phyloP scores from a whole-genome alignment of 1,140 invertebrate genomes.

The Brachionus plicatilis region DNA sequence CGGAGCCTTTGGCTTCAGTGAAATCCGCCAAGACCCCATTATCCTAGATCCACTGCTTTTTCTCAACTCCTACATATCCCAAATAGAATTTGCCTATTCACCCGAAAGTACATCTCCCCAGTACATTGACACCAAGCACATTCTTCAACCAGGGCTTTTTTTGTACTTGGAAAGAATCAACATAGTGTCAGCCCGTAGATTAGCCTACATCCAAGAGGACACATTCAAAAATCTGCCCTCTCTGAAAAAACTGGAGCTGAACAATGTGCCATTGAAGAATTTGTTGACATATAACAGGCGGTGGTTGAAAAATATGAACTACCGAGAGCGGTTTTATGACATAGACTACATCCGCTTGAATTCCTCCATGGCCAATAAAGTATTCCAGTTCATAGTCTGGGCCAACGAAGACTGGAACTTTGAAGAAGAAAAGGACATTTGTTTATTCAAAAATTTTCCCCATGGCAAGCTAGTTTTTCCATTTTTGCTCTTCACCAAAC shows the following conservation, averaged over 20 bases:
- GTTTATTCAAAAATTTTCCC: conserved; percentile 28
- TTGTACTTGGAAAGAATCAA: background rate
- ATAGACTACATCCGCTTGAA: background rate
- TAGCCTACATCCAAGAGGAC: conserved; percentile 18
- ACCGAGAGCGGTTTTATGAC: background rate
- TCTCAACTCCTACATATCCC: background rate
- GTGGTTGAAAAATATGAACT: background rate
- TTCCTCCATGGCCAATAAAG: background rate
- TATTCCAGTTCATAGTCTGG: conserved; percentile 31
- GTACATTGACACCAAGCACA: background rate
- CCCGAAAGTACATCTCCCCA: background rate
- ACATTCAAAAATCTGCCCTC: conserved; percentile 9
- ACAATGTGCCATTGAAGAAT: background rate
- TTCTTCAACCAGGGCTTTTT: background rate
- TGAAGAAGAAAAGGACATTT: background rate
- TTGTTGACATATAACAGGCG: conserved; percentile 5
- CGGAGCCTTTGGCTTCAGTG: conserved; percentile 2
- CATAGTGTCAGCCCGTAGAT: background rate
- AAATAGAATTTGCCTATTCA: background rate
- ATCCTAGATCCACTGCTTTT: background rate
- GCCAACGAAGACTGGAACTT: conserved; percentile 11
- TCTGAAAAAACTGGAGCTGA: background rate
- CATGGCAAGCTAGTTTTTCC: conserved; percentile 8
- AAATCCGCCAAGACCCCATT: background rate
- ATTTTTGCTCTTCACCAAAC: background rate